These are phyloP conservation scores for Panthera uncia DNA, from an alignment of 2,113 vertebrate species.

Conservation along the genomic window DNA sequence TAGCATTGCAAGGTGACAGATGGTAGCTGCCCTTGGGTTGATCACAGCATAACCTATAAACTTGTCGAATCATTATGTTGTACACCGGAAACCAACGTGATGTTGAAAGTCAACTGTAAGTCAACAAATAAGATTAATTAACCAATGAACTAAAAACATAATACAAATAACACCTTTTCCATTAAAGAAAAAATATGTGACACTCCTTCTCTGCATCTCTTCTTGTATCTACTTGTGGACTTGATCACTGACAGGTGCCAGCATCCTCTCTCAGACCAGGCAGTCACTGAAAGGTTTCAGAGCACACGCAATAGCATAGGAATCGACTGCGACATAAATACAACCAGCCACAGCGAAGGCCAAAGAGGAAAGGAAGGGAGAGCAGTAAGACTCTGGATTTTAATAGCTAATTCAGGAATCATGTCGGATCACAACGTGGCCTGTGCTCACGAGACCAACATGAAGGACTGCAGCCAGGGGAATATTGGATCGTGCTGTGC, in stretches of 20 bases:
- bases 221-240: not conserved
- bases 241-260: not conserved
- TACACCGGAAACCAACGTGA: not conserved
- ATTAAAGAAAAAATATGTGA: not conserved
- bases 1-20: not conserved
- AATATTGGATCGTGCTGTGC: too few species aligned
- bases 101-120: too few species aligned
- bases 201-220: not conserved
- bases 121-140: not conserved
- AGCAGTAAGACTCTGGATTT: not conserved
- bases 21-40: not conserved
- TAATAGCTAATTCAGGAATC: conserved; percentile 5
- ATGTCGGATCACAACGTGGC: not conserved
- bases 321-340: not conserved
- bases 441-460: not conserved
- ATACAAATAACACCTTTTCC: not conserved
- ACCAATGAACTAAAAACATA: not conserved
- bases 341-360: not conserved
- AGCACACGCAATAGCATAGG: not conserved
- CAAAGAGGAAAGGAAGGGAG: not conserved
- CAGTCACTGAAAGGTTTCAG: not conserved
- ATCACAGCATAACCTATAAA: not conserved
- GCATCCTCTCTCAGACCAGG: not conserved
- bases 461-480: not conserved
- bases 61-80: not conserved